These are phyloP conservation scores for Notothenia coriiceps DNA, from an alignment of 2,113 vertebrate genomes.

Conservation along the genomic window DNA sequence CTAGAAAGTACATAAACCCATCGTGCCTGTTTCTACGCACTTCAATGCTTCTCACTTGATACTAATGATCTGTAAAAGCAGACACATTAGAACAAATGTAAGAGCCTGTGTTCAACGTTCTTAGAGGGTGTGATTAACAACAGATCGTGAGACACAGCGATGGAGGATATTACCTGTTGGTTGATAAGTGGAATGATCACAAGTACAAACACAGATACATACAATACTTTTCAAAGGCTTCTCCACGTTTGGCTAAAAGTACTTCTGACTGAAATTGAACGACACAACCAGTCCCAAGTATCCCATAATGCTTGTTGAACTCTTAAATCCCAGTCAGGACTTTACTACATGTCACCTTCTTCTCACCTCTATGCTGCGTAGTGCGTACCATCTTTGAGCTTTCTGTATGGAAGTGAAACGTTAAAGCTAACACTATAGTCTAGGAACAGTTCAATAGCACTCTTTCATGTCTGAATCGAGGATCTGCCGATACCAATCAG, in stretches of 20 bases:
- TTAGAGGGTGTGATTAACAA: conserved; percentile 1
- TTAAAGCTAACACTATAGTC: no score
- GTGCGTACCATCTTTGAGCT: not conserved
- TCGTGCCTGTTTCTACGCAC: conserved; percentile 37
- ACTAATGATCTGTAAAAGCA: conserved; percentile 46
- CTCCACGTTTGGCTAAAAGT: not conserved
- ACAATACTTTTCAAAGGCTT: not conserved
- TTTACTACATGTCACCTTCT: not conserved
- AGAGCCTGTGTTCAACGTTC: no score
- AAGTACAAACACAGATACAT: not conserved
- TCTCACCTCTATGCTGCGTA: not conserved
- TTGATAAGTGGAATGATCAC: not conserved
- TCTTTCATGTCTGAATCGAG: no score
- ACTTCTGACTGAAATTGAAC: not conserved
- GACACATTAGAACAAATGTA: conserved; percentile 1
- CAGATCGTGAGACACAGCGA: not conserved
- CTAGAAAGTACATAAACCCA: conserved; percentile 50
- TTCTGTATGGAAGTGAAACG: no score
- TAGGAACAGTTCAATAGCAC: no score
- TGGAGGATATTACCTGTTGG: not conserved
- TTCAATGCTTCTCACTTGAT: conserved; percentile 43
- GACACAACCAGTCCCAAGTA: not conserved
- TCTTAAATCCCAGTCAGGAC: not conserved
- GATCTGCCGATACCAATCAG: no score
- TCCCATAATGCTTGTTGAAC: not conserved